Percentiles rank a stretch among this genome's conserved stretches.
phyloP scores from a whole-genome alignment of 1,140 invertebrate species.

The Aphelinus atriplicis region DNA sequence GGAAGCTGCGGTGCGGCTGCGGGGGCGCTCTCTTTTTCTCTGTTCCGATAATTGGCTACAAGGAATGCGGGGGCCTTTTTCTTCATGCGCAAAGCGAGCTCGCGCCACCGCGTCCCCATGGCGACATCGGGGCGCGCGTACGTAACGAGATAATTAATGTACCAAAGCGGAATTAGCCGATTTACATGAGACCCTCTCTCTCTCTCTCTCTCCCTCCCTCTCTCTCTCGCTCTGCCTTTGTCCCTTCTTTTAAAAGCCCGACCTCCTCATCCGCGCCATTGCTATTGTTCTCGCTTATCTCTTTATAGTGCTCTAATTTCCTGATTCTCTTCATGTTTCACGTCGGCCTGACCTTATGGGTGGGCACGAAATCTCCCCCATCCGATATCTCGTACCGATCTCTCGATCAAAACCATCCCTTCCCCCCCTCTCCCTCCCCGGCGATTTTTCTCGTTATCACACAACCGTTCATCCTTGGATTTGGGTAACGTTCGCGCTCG shows the following conservation, averaged over 20 bases:
- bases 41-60: conserved; percentile 60
- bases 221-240: conserved; percentile 3
- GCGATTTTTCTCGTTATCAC: no score
- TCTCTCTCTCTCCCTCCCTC: conserved; percentile 1
- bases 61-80: conserved; percentile 56
- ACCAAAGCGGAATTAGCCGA: conserved; percentile 56
- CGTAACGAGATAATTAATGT: conserved; percentile 63
- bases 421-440: no score
- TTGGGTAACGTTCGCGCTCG: no score
- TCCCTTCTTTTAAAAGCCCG: background rate
- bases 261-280: background rate
- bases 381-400: no score
- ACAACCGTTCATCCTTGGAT: no score
- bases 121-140: conserved; percentile 47
- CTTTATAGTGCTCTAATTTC: conserved; percentile 29
- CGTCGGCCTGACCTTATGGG: no score
- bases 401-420: no score
- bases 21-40: conserved; percentile 45
- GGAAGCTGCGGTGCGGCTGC: background rate
- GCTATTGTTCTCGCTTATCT: conserved; percentile 33
- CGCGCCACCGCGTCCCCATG: conserved; percentile 41
- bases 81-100: conserved; percentile 39
- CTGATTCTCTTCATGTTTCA: background rate
- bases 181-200: conserved; percentile 54
- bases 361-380: no score